Base-by-base conservation (phyloP, 2,797 vertebrate species). In the Sebastes cheni region DNA sequence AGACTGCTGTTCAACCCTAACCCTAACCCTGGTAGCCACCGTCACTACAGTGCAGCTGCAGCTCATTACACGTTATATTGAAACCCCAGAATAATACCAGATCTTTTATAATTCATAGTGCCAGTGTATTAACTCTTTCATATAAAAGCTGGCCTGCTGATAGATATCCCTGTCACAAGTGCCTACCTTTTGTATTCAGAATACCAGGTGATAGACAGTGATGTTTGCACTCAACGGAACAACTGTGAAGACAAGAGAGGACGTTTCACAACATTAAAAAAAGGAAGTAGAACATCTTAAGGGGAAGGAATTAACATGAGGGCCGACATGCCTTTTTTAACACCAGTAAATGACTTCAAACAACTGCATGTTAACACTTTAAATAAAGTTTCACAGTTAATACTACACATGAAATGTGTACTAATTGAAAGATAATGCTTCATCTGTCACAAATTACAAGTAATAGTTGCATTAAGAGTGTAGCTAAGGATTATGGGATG, bases 201-300 rank as follows among this genome's bases (percentile, higher is more conserved):
- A 1, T 0, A 4, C 2, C 0, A 22, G 1, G 1, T 23, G 8
- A 0, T 23, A 1, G 0, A 72, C 93, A 94, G 34, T 10, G 27
- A 52, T 42, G 42, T 14, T 36, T 3, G 52, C 93, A 95, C 12
- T 82, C 67, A 1, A 1, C 0, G 2, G 46, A 67, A 83, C 93
- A 95, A 77, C 94, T 95, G 91, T 75, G 75, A 72, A 77, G 71
- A 88, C 83, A 54, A 91, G 66, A 88, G 65, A 87, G 61, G 30
- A 88, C 14, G 0, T 91, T 82, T 86, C 27, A 86, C 34, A 84
- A 82, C 59, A 81, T 0, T n/a, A 6, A 83, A 34, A 34, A 36
- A 74, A 86, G 90, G 93, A 93, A 94, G 82, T 70, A 46, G 29
- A 60, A 46, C 30, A 42, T 83, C 5, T 67, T 61, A 60, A 86